Evolutionary conservation across 35 echinoderm and acorn worm genomes (phyloP).

Genomic region (Amphiura filiformis): DNA sequence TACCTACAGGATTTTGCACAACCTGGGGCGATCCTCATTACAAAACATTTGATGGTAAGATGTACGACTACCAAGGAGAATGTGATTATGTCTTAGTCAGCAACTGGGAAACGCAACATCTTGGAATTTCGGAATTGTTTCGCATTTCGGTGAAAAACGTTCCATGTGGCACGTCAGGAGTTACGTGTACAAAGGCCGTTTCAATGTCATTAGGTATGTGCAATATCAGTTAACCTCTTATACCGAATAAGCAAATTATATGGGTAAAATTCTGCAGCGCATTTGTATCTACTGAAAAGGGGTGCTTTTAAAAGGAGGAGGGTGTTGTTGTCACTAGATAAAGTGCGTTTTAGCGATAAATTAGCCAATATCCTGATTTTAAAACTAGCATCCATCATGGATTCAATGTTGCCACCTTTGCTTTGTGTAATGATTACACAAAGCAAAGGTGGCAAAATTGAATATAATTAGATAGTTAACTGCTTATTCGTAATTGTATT

Average conservation of each 20-base stretch:
- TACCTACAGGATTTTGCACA: conserved; percentile 60
- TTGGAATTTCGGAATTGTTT: conserved; percentile 34
- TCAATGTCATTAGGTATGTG: conserved; percentile 65
- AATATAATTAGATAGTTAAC: no score
- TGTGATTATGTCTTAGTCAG: conserved; percentile 74
- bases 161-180: conserved; percentile 72
- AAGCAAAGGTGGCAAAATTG: no score
- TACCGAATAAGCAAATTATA: not conserved
- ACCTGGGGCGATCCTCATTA: conserved; percentile 90
- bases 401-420: not conserved
- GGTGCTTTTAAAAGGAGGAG: not conserved
- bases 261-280: not conserved
- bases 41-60: conserved; percentile 74
- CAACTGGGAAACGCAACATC: conserved; percentile 37
- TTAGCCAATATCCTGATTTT: not conserved
- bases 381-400: not conserved
- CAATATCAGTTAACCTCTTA: no score
- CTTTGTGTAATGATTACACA: no score
- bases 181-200: conserved; percentile 85
- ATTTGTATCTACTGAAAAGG: not conserved
- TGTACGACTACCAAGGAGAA: conserved; percentile 77
- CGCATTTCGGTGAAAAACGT: conserved; percentile 62
- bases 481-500: no score
- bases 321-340: not conserved
- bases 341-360: not conserved